Conservation (phyloP, 2,888 invertebrate species). For the Formica aserva region DNA sequence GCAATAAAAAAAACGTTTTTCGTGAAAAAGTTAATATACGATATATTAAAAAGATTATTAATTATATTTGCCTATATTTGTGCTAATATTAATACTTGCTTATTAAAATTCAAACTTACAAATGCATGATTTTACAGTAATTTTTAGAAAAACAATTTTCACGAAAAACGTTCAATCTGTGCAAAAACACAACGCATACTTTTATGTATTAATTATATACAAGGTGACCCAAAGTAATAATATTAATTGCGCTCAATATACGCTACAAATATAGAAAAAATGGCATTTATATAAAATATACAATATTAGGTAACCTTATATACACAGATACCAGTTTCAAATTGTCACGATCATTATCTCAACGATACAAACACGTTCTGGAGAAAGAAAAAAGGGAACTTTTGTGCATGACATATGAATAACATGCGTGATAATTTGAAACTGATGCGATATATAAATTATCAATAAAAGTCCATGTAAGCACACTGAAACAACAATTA, state of each 20-base stretch:
- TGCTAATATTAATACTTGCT: not conserved
- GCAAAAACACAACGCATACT: constrained; percentile 43
- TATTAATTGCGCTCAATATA: not conserved
- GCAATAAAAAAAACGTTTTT: constrained; percentile 18
- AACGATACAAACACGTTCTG: not conserved
- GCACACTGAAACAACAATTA: constrained; percentile 74
- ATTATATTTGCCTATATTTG: not conserved
- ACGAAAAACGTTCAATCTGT: constrained; percentile 38
- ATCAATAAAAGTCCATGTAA: constrained; percentile 64
- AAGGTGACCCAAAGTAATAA: constrained; percentile 28
- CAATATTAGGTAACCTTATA: constrained; percentile 36
- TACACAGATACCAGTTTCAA: constrained; percentile 28
- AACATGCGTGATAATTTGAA: constrained; percentile 33
- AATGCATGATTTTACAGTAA: not conserved
- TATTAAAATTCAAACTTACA: not conserved
- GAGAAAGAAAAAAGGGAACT: not conserved
- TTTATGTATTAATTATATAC: constrained; percentile 34
- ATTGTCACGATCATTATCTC: constrained; percentile 1
- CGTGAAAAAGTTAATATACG: not conserved
- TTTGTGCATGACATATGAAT: not conserved
- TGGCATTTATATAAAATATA: not conserved
- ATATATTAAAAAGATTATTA: not conserved
- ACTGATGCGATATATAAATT: constrained; percentile 3
- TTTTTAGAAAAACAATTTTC: not conserved
- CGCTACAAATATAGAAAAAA: not conserved